Evolutionary conservation across 2,888 invertebrate species (phyloP).

Genomic region (Leptothorax acervorum): DNA sequence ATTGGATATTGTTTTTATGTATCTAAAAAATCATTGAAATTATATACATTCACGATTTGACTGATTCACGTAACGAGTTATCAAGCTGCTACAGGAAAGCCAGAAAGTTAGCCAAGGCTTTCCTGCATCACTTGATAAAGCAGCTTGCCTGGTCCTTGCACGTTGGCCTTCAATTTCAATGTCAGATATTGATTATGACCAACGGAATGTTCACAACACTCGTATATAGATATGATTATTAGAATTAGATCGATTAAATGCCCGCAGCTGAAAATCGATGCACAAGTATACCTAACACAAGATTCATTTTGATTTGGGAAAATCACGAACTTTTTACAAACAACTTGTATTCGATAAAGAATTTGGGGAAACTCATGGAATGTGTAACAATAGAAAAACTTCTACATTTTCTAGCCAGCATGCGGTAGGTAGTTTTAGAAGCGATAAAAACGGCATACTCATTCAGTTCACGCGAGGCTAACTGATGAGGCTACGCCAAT

Average conservation of each 20-base stretch:
- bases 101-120: slow-evolving; percentile 20
- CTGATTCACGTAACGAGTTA: slow-evolving; percentile 3
- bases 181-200: background rate
- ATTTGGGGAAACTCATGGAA: background rate
- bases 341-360: background rate
- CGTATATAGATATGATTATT: background rate
- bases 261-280: background rate
- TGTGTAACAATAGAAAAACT: background rate
- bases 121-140: slow-evolving; percentile 25
- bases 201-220: background rate
- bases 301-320: background rate
- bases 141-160: background rate
- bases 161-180: slow-evolving; percentile 17
- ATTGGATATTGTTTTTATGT: background rate
- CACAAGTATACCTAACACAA: background rate
- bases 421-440: background rate
- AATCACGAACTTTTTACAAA: background rate
- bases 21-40: background rate
- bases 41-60: background rate
- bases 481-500: slow-evolving; percentile 31
- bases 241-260: slow-evolving; percentile 3
- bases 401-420: background rate
- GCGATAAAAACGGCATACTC: background rate
- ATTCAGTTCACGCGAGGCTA: background rate
- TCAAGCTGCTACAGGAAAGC: slow-evolving; percentile 2